Evolutionary conservation across 2,113 vertebrate genomes (phyloP).

Genomic region (Panthera leo): DNA sequence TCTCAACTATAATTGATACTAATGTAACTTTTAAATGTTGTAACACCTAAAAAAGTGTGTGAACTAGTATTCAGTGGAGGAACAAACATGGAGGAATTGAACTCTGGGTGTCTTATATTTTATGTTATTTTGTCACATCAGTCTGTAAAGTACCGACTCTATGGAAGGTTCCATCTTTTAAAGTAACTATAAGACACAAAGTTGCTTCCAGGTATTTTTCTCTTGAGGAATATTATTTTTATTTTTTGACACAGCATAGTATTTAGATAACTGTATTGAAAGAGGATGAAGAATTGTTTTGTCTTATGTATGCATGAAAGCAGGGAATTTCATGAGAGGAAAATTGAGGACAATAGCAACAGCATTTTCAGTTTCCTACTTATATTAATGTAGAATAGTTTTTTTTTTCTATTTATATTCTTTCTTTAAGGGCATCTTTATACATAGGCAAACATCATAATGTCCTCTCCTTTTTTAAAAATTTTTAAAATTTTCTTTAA

Average conservation of each 20-base stretch:
- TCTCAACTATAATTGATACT: neutral
- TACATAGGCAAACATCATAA: neutral
- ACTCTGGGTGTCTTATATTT: neutral
- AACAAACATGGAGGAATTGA: conserved; percentile 10
- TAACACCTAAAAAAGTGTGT: conserved; percentile 8
- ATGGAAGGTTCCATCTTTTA: neutral
- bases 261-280: neutral
- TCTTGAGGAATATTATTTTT: neutral
- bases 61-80: neutral
- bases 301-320: neutral
- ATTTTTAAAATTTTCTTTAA: too few species aligned
- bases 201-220: neutral
- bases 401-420: neutral
- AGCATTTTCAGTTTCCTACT: neutral
- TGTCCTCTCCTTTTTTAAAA: neutral
- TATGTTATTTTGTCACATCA: neutral
- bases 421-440: neutral
- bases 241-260: neutral
- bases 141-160: neutral
- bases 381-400: neutral
- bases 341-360: neutral
- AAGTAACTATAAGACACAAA: neutral
- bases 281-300: neutral
- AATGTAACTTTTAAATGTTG: neutral
- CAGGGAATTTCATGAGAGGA: neutral